phyloP scores from a whole-genome alignment of 1,140 invertebrate genomes.

The Macrotrachela quadricornifera region DNA sequence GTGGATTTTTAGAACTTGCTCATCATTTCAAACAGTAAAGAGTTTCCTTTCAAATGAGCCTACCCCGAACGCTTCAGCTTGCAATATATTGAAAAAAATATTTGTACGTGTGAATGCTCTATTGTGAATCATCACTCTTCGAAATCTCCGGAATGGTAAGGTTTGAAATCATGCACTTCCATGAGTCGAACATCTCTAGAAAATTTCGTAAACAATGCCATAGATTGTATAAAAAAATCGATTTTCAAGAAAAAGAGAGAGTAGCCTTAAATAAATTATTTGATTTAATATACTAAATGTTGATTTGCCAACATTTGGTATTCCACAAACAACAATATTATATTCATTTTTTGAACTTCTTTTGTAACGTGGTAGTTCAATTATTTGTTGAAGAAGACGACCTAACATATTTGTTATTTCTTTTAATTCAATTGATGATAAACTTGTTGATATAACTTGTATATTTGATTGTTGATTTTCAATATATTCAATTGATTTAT shows the following conservation, averaged over 20 bases:
- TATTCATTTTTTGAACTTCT: neutral
- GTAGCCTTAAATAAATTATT: neutral
- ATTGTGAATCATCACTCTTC: too few relatives aligned
- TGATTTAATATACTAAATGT: constrained; percentile 1
- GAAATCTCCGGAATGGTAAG: too few relatives aligned
- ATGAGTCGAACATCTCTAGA: too few relatives aligned
- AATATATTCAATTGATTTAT: neutral
- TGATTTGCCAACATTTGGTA: constrained; percentile 10
- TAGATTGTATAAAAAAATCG: too few relatives aligned
- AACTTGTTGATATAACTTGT: neutral
- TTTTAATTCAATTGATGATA: neutral
- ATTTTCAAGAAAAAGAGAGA: neutral
- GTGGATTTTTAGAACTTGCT: too few relatives aligned
- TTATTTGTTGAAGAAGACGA: neutral
- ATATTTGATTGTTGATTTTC: constrained; percentile 1
- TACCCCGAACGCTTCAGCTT: too few relatives aligned
- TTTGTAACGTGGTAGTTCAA: neutral
- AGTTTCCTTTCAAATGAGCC: too few relatives aligned
- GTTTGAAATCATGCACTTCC: too few relatives aligned
- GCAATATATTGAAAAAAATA: too few relatives aligned
- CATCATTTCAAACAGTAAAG: too few relatives aligned
- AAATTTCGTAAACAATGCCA: too few relatives aligned
- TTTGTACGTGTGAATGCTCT: too few relatives aligned
- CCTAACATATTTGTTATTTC: neutral
- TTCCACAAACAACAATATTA: constrained; percentile 3